Evolutionary conservation across 1,140 invertebrate genomes (phyloP).

Genomic region (Lysiphlebus fabarum): DNA sequence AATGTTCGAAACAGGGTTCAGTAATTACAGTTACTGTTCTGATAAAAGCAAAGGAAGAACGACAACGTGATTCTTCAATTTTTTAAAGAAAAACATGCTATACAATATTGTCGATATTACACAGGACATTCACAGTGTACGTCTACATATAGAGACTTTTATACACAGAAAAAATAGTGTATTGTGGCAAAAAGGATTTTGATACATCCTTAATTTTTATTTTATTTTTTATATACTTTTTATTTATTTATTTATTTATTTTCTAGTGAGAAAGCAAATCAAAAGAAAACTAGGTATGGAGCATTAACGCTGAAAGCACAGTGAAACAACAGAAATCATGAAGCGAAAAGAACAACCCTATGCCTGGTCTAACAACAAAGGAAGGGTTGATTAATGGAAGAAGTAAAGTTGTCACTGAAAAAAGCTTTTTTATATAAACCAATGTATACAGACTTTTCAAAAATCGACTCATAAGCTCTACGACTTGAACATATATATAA

Average conservation of each 20-base stretch:
- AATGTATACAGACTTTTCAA: background rate
- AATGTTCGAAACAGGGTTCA: too few species aligned
- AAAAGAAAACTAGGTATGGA: slow-evolving; percentile 25
- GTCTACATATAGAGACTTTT: too few species aligned
- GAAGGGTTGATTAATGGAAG: slow-evolving; percentile 48
- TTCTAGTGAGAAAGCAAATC: slow-evolving; percentile 2
- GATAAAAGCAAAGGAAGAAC: too few species aligned
- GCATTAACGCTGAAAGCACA: slow-evolving; percentile 46
- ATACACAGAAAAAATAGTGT: too few species aligned
- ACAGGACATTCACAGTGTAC: too few species aligned
- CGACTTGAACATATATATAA: too few species aligned
- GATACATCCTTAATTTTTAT: too few species aligned
- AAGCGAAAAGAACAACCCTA: slow-evolving; percentile 36
- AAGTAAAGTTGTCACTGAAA: slow-evolving; percentile 44
- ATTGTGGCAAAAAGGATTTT: too few species aligned
- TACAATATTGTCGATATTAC: too few species aligned
- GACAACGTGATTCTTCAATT: too few species aligned
- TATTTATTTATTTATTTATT: slow-evolving; percentile 1
- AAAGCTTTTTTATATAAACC: slow-evolving; percentile 23
- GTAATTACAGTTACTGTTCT: too few species aligned
- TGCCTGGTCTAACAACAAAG: slow-evolving; percentile 33
- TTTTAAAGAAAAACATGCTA: too few species aligned
- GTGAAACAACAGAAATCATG: slow-evolving; percentile 44
- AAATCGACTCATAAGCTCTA: background rate
- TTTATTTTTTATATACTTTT: background rate